A percentile compares a stretch with the other conserved stretches of the same genome.
Conservation (phyloP, 2,113 vertebrate species). For the Antechinus flavipes region DNA sequence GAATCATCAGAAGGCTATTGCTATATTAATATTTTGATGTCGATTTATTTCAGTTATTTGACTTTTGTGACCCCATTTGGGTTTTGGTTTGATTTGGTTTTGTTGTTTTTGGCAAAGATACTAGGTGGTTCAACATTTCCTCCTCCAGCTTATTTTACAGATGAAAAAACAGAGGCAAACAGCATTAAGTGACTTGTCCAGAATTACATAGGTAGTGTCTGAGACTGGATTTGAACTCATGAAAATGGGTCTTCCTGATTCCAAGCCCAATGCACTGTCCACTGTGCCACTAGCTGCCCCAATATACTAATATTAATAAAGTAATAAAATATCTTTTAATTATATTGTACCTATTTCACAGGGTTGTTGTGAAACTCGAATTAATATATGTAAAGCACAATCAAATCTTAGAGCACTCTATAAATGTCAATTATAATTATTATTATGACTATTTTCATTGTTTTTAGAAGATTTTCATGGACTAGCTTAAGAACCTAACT, state of each 20-base stretch:
- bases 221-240: not conserved
- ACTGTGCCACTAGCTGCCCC: no score
- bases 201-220: not conserved
- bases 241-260: not conserved
- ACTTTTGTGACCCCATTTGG: no score
- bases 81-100: no score
- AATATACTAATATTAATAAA: not conserved
- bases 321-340: not conserved
- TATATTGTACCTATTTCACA: not conserved
- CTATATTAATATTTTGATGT: no score
- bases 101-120: no score
- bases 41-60: no score
- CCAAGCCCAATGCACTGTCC: not conserved
- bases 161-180: not conserved
- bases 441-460: not conserved
- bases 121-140: not conserved
- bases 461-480: not conserved
- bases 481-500: not conserved
- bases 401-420: not conserved
- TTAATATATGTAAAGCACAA: not conserved
- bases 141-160: not conserved
- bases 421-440: not conserved
- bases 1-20: no score
- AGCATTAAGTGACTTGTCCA: not conserved
- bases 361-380: not conserved